Base-by-base conservation (phyloP, 2,113 vertebrate genomes). In the Mormoops blainvillei region DNA sequence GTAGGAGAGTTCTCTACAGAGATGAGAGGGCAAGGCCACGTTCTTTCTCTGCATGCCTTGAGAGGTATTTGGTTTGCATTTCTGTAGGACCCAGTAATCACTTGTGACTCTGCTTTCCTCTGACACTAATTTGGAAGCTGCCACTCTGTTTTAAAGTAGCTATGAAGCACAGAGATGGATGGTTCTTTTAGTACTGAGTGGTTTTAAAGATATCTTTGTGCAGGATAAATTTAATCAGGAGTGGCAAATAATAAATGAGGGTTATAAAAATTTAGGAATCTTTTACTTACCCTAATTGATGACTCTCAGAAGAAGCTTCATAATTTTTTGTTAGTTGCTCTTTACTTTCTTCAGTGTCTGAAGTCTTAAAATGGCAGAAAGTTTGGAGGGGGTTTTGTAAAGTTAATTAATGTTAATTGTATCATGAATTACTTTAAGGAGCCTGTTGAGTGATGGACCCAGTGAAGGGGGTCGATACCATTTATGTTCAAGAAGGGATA, bases 371-470 rank as follows among this genome's bases (percentile, higher is more conserved):
- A 96, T 12, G 65, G 68, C 52, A 63, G 48, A 63, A 41, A 94
- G 41, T 95, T 93, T 85, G 87, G 80, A 92, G 80, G 78, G 82
- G 19, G 74, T 90, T 93, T 89, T 78, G 36, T 91, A 95, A 81
- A 98, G 95, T 97, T 97, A 98, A 97, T 97, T 97, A 97, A 97
- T 97, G 97, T 96, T 97, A 97, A 97, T 97, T 96, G 96, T 94
- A 78, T 87, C 74, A 2, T 98, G 96, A 97, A 98, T 98, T 97
- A 96, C 80, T 82, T 95, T 92, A 93, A 96, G 95, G 63, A 87
- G 56, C 13, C 68, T 95, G 91, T 63, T 96, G 93, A 97, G 45
- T 93, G 93, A 97, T 96, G 78, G 93, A 22, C 86, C 33, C 63
- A 92, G 74, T 78, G 78, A 96, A 97, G 63, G 86, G n/a, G 94